Evolutionary conservation across 2,113 vertebrate genomes (phyloP).

Genomic region (Probosciger aterrimus): DNA sequence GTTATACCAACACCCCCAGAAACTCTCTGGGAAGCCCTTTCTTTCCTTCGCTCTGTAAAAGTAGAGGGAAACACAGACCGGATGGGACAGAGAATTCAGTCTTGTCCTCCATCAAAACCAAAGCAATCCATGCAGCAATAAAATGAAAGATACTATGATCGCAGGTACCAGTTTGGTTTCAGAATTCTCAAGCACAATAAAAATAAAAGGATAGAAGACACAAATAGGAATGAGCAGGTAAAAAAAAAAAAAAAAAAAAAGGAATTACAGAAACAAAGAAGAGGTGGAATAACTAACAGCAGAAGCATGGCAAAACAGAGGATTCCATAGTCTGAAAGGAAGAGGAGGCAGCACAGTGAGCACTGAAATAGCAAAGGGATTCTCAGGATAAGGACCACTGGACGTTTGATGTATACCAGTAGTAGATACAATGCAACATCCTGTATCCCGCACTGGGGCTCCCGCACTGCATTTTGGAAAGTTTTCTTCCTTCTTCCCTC

Average conservation of each 20-base stretch:
- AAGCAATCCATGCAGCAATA: not conserved
- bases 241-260: not conserved
- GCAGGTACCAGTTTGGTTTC: not conserved
- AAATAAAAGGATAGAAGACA: not conserved
- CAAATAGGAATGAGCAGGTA: not conserved
- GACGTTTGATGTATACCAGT: accelerated
- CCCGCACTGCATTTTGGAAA: accelerated
- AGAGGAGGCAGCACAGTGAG: not conserved
- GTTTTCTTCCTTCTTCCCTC: not conserved
- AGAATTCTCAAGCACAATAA: not conserved
- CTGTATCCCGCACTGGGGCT: accelerated
- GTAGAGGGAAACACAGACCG: accelerated
- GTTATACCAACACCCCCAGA: not conserved
- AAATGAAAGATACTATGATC: not conserved
- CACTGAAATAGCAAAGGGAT: not conserved
- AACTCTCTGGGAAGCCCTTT: not conserved
- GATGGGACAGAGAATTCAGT: not conserved
- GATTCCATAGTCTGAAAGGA: not conserved
- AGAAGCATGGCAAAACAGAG: accelerated
- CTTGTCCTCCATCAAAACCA: not conserved
- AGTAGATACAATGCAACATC: not conserved
- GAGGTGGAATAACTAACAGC: not conserved
- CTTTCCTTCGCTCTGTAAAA: not conserved
- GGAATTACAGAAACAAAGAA: not conserved
- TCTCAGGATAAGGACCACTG: not conserved